Evolutionary conservation across 2,888 invertebrate species (phyloP).

Genomic region (Ormyrus thymus): DNA sequence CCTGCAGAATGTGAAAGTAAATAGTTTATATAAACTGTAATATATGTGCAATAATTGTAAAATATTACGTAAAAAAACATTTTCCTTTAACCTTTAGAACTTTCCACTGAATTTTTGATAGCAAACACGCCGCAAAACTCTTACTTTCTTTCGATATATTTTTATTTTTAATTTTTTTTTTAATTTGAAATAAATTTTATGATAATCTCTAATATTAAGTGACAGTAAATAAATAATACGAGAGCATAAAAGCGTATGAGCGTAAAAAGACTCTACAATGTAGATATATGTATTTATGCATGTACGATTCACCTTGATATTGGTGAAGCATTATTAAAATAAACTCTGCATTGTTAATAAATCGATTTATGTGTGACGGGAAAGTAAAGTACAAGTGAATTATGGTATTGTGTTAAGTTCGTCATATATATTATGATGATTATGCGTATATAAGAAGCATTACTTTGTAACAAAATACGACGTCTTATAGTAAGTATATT

Average conservation of each 20-base stretch:
- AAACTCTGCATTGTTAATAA: slow-evolving; percentile 47
- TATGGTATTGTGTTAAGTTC: slow-evolving; percentile 17
- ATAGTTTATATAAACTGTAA: too few species aligned
- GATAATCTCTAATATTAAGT: not conserved
- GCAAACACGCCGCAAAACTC: too few species aligned
- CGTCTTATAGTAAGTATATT: slow-evolving; percentile 1
- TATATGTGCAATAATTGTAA: too few species aligned
- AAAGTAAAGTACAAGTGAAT: slow-evolving; percentile 42
- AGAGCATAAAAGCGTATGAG: not conserved
- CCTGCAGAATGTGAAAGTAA: too few species aligned
- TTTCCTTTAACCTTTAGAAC: too few species aligned
- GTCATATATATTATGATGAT: slow-evolving; percentile 29
- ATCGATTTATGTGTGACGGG: slow-evolving; percentile 40
- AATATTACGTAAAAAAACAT: too few species aligned
- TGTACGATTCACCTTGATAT: slow-evolving; percentile 30
- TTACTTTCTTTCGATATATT: not conserved
- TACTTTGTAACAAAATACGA: slow-evolving; percentile 24
- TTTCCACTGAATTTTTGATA: too few species aligned
- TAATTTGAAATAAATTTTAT: not conserved
- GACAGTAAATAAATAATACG: not conserved
- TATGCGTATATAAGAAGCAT: slow-evolving; percentile 10
- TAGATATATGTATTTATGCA: slow-evolving; percentile 36
- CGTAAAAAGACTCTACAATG: slow-evolving; percentile 26
- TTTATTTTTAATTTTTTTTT: slow-evolving; percentile 1
- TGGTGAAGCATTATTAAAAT: slow-evolving; percentile 25